phyloP scores from a whole-genome alignment of 2,113 vertebrate species.

The Sprattus sprattus region DNA sequence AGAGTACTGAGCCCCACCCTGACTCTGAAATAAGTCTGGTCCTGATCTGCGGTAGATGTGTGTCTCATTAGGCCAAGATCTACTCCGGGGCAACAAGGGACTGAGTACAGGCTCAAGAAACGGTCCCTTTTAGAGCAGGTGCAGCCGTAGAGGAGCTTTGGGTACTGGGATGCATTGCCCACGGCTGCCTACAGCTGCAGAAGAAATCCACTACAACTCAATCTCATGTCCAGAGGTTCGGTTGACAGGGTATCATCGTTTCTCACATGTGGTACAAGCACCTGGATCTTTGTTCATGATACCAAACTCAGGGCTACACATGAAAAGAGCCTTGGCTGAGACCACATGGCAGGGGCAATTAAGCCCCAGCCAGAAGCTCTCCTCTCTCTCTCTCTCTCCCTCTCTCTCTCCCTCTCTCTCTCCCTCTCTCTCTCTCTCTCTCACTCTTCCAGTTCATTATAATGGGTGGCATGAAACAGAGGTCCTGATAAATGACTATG shows the following conservation, averaged over 20 bases:
- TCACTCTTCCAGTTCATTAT: neutral
- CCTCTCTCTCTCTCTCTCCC: no score
- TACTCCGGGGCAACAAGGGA: neutral
- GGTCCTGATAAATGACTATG: neutral
- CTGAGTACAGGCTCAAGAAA: neutral
- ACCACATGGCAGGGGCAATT: neutral
- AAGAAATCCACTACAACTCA: neutral
- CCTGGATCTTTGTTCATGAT: neutral
- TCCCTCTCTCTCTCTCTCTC: neutral
- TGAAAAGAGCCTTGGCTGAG: neutral
- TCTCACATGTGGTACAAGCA: neutral
- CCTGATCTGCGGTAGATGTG: neutral
- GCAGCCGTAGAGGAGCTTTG: neutral
- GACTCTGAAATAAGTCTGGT: neutral
- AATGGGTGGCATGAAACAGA: neutral
- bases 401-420: no score
- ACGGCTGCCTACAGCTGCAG: neutral
- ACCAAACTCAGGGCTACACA: neutral
- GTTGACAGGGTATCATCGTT: neutral
- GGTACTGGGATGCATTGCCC: neutral
- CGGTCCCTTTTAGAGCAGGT: neutral
- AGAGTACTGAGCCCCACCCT: neutral
- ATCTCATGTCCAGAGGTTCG: neutral
- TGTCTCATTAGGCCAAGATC: neutral
- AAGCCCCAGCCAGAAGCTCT: neutral